Evolutionary conservation across 2,888 invertebrate genomes (phyloP).

Genomic region (Hirtodrosophila confusa): DNA sequence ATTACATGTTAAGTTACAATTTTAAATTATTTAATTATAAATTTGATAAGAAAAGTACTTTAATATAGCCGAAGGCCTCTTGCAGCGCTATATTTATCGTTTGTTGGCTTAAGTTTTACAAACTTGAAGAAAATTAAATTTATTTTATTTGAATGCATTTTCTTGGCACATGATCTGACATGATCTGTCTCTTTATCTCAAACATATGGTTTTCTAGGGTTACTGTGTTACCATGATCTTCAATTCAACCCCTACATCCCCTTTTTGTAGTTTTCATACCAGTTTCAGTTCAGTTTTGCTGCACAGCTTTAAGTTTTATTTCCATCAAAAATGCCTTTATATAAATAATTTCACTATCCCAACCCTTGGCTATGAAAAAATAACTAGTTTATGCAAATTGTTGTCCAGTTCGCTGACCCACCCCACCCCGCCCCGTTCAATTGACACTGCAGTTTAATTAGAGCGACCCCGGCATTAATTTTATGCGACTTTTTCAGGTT

Average conservation of each 20-base stretch:
- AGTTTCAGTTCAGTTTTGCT: conserved; percentile 18
- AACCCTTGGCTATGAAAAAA: conserved; percentile 19
- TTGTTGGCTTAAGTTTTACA: conserved; percentile 34
- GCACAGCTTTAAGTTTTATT: conserved; percentile 11
- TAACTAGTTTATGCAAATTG: conserved; percentile 39
- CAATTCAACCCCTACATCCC: conserved; percentile 1
- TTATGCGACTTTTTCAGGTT: conserved; percentile 55
- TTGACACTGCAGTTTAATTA: conserved; percentile 80
- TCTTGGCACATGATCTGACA: too few species aligned
- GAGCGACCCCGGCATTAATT: conserved; percentile 72
- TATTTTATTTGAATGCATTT: too few species aligned
- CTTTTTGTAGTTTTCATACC: conserved; percentile 13
- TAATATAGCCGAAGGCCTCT: too few species aligned
- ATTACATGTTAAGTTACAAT: conserved; percentile 2
- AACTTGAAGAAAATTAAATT: too few species aligned
- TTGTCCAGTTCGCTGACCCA: conserved; percentile 60
- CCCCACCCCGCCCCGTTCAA: conserved; percentile 39
- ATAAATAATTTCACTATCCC: conserved; percentile 17
- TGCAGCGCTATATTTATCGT: too few species aligned
- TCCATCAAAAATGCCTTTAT: conserved; percentile 29
- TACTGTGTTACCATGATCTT: neutral
- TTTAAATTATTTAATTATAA: too few species aligned
- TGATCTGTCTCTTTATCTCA: neutral
- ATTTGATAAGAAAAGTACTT: too few species aligned
- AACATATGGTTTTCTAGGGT: neutral